Conservation (phyloP, 2,797 vertebrate species). For the Silurus aristotelis region DNA sequence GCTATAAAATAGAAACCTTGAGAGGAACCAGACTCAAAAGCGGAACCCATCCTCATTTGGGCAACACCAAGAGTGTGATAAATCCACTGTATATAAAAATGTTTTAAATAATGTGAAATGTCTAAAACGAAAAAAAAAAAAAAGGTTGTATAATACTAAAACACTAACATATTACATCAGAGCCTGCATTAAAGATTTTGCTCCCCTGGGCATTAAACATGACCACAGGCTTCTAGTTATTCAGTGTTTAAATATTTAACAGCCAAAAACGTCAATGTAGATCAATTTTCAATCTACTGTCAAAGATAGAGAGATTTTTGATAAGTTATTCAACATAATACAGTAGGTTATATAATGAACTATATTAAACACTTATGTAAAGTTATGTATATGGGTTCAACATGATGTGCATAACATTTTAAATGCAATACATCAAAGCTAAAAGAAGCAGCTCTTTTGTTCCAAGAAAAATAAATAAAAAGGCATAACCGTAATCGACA, state of each 20-base stretch:
- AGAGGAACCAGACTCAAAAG: too few relatives aligned
- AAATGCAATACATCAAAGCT: background rate
- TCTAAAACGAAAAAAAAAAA: background rate
- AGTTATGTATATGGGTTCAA: background rate
- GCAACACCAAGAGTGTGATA: too few relatives aligned
- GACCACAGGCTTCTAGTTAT: background rate
- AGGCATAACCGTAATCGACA: background rate
- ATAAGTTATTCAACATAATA: conserved; percentile 9
- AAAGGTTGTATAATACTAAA: background rate
- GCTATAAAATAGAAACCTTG: too few relatives aligned
- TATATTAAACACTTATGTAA: background rate
- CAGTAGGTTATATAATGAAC: background rate
- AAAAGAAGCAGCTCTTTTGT: background rate
- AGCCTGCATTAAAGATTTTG: background rate
- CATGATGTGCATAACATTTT: background rate
- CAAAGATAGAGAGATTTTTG: background rate
- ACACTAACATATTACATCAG: background rate
- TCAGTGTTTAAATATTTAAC: background rate
- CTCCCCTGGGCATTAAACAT: background rate
- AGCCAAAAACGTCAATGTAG: too few relatives aligned
- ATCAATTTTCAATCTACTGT: conserved; percentile 12
- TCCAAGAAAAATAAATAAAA: background rate
- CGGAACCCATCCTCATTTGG: too few relatives aligned
- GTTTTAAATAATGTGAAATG: background rate
- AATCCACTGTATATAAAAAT: too few relatives aligned